phyloP scores from a whole-genome alignment of 2,797 vertebrate species.

The Crenuchus spilurus region DNA sequence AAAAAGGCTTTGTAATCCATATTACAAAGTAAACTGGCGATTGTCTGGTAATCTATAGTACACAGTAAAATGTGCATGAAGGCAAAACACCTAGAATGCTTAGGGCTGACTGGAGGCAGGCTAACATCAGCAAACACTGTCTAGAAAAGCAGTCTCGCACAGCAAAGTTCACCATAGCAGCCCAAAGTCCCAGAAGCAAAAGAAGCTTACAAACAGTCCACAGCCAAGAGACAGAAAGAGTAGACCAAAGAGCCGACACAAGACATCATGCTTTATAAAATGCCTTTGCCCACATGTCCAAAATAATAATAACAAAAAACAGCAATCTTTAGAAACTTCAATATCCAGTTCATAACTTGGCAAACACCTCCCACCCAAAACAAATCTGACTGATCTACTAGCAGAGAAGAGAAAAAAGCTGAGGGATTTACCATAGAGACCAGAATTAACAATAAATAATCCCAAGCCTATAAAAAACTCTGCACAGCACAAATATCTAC shows the following conservation, averaged over 20 bases:
- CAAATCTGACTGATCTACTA: background rate
- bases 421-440: background rate
- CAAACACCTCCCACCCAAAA: background rate
- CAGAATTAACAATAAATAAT: background rate
- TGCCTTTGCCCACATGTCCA: slow-evolving; percentile 18
- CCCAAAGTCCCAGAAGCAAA: slow-evolving; percentile 22
- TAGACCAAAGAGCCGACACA: slow-evolving; percentile 12
- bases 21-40: slow-evolving; percentile 28
- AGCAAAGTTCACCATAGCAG: slow-evolving; percentile 6
- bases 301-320: background rate
- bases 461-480: background rate
- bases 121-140: slow-evolving; percentile 24
- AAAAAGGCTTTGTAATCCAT: background rate
- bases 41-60: slow-evolving; percentile 17
- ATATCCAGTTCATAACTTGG: background rate
- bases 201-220: slow-evolving; percentile 36
- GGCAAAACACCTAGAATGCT: slow-evolving; percentile 19
- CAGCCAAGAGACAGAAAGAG: slow-evolving; percentile 43
- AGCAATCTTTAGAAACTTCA: background rate
- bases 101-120: slow-evolving; percentile 57
- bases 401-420: slow-evolving; percentile 1
- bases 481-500: background rate
- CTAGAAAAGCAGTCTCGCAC: slow-evolving; percentile 21
- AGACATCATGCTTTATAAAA: slow-evolving; percentile 42
- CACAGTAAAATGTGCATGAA: slow-evolving; percentile 31